Percentiles rank a stretch among this genome's conserved stretches.
phyloP scores from a whole-genome alignment of 2,113 vertebrate genomes.

The Capreolus pygargus region DNA sequence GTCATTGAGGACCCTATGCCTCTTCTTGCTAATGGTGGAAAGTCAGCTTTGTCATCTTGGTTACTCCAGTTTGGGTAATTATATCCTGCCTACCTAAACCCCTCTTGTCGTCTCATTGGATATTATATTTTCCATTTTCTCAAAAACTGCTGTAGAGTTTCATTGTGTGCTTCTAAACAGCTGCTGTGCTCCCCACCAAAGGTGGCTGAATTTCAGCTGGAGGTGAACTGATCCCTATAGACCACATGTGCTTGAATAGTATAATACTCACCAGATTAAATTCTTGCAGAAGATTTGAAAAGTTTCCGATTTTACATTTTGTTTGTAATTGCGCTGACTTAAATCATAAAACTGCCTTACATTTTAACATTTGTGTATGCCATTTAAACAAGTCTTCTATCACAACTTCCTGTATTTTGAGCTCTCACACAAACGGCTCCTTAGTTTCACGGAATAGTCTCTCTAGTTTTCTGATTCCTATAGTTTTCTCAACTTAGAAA shows the following conservation, averaged over 20 bases:
- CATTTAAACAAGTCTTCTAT: neutral
- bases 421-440: neutral
- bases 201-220: constrained; percentile 35
- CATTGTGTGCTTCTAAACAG: constrained; percentile 63
- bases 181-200: neutral
- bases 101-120: constrained; percentile 71
- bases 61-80: constrained; percentile 73
- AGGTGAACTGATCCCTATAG: constrained; percentile 58
- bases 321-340: constrained; percentile 5
- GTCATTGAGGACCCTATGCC: constrained; percentile 42
- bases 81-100: constrained; percentile 72
- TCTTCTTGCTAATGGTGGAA: constrained; percentile 44
- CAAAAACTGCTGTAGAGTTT: constrained; percentile 53
- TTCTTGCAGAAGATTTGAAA: constrained; percentile 38
- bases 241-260: neutral
- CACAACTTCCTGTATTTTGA: neutral
- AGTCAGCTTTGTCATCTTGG: constrained; percentile 36
- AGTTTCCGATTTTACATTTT: constrained; percentile 22
- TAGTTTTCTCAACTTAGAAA: neutral
- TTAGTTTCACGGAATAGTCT: too few species aligned
- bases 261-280: neutral
- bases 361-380: neutral
- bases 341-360: neutral
- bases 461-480: neutral
- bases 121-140: constrained; percentile 77